Evolutionary conservation across 2,113 vertebrate genomes (phyloP).

Genomic region (Malurus melanocephalus): DNA sequence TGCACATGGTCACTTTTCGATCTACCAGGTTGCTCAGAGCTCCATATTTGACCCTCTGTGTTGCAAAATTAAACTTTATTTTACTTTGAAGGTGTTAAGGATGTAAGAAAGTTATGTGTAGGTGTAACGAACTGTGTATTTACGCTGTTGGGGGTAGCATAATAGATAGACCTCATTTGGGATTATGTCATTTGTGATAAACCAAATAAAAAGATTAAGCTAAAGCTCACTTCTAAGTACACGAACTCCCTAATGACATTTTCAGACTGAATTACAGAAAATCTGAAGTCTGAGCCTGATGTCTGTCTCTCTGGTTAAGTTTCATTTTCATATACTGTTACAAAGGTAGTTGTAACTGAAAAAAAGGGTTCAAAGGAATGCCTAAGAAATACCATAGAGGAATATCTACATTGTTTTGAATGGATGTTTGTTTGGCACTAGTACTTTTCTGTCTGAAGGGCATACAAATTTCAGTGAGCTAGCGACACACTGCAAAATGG

Average conservation of each 20-base stretch:
- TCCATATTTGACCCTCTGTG: neutral
- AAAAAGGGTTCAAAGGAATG: neutral
- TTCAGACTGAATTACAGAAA: neutral
- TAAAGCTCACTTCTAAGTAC: neutral
- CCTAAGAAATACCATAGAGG: neutral
- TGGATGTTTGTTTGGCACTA: neutral
- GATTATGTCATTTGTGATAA: neutral
- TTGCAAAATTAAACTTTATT: neutral
- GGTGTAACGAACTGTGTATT: neutral
- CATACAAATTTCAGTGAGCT: neutral
- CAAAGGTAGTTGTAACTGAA: neutral
- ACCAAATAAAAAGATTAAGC: neutral
- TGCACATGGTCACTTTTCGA: neutral
- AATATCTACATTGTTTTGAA: neutral
- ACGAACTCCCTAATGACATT: neutral
- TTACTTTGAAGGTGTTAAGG: neutral
- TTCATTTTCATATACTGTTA: conserved; percentile 4
- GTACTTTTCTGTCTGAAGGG: neutral
- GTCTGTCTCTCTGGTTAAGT: neutral
- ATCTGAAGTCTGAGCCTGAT: neutral
- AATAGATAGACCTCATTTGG: neutral
- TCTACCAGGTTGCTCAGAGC: neutral
- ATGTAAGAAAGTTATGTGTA: neutral
- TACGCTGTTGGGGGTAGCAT: neutral
- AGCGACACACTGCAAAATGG: neutral